Evolutionary conservation across 2,888 invertebrate genomes (phyloP).

Genomic region (Eilema sororculum): DNA sequence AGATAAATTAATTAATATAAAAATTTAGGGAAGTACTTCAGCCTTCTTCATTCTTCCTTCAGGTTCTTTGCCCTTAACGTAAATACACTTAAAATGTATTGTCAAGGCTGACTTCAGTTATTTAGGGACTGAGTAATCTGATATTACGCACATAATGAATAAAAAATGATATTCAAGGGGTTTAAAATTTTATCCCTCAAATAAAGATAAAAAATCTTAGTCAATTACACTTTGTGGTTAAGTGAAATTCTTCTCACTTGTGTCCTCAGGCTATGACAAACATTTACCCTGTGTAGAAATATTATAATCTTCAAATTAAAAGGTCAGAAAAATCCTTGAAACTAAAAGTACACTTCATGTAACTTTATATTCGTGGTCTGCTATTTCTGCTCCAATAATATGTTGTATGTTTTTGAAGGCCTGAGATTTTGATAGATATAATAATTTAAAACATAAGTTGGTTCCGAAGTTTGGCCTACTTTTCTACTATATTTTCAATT

Average conservation of each 20-base stretch:
- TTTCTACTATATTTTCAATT: no score
- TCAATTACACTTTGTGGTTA: background rate
- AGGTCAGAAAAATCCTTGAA: background rate
- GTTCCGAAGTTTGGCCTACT: background rate
- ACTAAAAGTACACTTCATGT: background rate
- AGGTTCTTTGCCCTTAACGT: no score
- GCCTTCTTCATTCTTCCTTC: no score
- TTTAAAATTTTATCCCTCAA: background rate
- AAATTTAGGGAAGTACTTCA: no score
- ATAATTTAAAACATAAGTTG: background rate
- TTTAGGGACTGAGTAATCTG: background rate
- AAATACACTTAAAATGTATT: background rate
- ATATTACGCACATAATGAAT: background rate
- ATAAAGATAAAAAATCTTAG: background rate
- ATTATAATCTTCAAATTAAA: background rate
- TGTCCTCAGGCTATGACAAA: background rate
- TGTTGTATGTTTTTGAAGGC: background rate
- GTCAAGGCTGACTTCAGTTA: background rate
- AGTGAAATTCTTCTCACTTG: background rate
- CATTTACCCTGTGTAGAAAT: background rate
- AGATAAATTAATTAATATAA: no score
- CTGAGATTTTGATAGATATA: constrained; percentile 1
- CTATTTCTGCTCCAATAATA: background rate
- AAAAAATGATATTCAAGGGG: no score
- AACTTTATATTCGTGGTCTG: background rate